These are phyloP conservation scores for Thamnophis sirtalis DNA, from an alignment of 2,113 vertebrate species.

Conservation along the genomic window DNA sequence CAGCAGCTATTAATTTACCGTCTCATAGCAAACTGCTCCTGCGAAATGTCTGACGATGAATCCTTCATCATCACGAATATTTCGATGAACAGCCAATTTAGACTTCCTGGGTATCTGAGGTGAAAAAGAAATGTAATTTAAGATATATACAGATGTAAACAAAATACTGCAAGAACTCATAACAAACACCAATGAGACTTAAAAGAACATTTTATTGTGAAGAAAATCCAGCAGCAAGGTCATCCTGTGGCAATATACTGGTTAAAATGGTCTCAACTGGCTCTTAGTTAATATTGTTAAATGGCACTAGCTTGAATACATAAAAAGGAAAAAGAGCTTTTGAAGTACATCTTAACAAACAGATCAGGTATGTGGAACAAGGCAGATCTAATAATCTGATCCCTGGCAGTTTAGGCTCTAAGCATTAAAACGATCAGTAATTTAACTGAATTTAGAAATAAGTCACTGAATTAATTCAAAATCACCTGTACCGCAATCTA, in stretches of 20 bases:
- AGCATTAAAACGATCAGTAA: background rate
- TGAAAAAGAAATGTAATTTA: background rate
- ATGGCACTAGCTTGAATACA: background rate
- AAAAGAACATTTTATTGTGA: background rate
- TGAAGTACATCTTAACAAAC: background rate
- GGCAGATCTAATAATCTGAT: background rate
- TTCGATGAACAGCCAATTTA: slow-evolving; percentile 91
- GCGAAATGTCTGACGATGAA: slow-evolving; percentile 96
- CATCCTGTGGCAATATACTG: background rate
- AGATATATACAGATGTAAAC: slow-evolving; percentile 21
- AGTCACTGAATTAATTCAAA: background rate
- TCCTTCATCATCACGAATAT: slow-evolving; percentile 95
- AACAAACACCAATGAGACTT: background rate
- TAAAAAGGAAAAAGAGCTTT: background rate
- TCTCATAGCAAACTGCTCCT: slow-evolving; percentile 97
- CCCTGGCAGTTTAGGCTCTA: background rate
- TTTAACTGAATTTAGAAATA: background rate
- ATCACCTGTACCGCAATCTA: background rate
- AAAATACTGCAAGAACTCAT: background rate
- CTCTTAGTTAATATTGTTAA: background rate
- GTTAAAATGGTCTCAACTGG: background rate
- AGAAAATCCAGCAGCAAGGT: background rate
- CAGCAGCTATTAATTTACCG: slow-evolving; percentile 68
- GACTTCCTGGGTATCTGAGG: slow-evolving; percentile 94
- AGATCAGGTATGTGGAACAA: background rate